Conservation (phyloP, 2,888 invertebrate species). For the Polyommatus icarus region DNA sequence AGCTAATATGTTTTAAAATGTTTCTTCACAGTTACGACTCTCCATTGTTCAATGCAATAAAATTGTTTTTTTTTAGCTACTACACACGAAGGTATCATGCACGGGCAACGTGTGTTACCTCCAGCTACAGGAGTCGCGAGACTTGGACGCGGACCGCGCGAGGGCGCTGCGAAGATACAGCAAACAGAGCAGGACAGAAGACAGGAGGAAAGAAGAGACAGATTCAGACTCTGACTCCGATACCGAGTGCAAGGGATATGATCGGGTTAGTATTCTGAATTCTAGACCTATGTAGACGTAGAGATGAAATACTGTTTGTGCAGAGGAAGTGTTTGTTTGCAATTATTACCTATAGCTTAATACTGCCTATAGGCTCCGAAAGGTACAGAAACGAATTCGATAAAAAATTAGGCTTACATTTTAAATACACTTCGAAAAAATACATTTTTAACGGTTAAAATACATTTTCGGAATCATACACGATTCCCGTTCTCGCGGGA, state of each 20-base stretch:
- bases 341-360: too few species aligned
- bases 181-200: constrained; percentile 72
- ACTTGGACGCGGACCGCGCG: constrained; percentile 48
- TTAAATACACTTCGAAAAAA: too few species aligned
- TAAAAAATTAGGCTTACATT: too few species aligned
- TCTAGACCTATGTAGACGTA: too few species aligned
- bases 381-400: too few species aligned
- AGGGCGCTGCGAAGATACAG: constrained; percentile 63
- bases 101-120: constrained; percentile 65
- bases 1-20: background rate
- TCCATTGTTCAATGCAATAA: background rate
- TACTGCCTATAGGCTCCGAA: too few species aligned
- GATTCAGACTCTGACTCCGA: constrained; percentile 82
- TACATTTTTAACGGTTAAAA: too few species aligned
- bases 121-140: constrained; percentile 47
- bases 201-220: constrained; percentile 75
- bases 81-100: constrained; percentile 63
- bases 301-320: too few species aligned
- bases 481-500: too few species aligned
- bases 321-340: too few species aligned
- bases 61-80: constrained; percentile 48
- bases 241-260: constrained; percentile 72
- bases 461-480: too few species aligned
- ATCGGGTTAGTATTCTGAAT: constrained; percentile 62
- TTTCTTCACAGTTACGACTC: too few species aligned